phyloP scores from a whole-genome alignment of 2,113 vertebrate species.

The Butorides virescens region DNA sequence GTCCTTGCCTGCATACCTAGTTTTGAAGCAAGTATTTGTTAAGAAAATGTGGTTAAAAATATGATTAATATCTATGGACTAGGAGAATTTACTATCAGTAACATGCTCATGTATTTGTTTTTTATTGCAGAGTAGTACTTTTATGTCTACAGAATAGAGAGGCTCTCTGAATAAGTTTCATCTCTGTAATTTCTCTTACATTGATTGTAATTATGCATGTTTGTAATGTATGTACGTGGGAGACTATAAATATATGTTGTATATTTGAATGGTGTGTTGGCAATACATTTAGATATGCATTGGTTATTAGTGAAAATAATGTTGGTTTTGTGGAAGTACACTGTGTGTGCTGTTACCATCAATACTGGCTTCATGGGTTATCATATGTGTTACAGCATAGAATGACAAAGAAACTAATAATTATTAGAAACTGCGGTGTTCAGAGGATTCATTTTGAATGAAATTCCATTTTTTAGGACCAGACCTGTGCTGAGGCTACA shows the following conservation, averaged over 20 bases:
- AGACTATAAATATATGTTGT: conserved; percentile 62
- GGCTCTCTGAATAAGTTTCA: neutral
- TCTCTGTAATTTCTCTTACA: conserved; percentile 19
- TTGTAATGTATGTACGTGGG: neutral
- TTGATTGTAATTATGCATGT: conserved; percentile 54
- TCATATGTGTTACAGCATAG: neutral
- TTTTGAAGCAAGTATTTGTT: neutral
- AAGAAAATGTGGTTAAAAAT: neutral
- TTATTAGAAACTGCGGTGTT: neutral
- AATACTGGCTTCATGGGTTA: neutral
- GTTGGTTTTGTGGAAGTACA: neutral
- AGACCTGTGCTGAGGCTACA: neutral
- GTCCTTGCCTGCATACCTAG: neutral
- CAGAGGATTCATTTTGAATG: neutral
- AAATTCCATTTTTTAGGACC: neutral
- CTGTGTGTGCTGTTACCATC: neutral
- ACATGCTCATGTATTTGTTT: neutral
- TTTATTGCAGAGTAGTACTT: conserved; percentile 28
- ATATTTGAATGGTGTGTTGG: conserved; percentile 50
- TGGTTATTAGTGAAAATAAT: conserved; percentile 54
- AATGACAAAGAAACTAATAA: conserved; percentile 25
- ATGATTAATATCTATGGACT: neutral
- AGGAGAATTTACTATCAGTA: neutral
- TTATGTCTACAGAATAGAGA: neutral
- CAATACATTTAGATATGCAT: conserved; percentile 39